Base-by-base conservation (phyloP, 1,140 invertebrate genomes). In the Aricia agestis region DNA sequence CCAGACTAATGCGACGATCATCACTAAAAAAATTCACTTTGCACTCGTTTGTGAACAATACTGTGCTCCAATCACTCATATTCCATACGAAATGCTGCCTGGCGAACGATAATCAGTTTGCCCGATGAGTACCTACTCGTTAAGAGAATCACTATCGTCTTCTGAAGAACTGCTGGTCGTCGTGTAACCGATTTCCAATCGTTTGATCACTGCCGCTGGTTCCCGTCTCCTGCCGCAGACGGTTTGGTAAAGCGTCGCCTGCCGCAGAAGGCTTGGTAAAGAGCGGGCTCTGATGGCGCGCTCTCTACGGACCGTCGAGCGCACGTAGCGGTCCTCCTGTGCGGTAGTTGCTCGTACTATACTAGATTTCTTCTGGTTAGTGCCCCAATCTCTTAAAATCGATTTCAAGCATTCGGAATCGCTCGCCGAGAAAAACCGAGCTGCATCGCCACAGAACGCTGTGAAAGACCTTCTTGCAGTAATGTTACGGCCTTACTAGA, bases 1-100 rank as follows among this genome's bases (percentile, higher is more conserved):
- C 61, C 66, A 75, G 11, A 72, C 68, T 31, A 17, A 66, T 52
- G 10, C 71, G 66, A 57, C 66, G 57, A 69, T 72, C 69, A 41
- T 71, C 45, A 65, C 32, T 59, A 67, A 63, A 69, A 71, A 69
- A 71, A 42, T n/a, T n/a, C n/a, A n/a, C n/a, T n/a, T n/a, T n/a
- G n/a, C n/a, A n/a, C n/a, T n/a, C n/a, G n/a, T 52, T 71, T n/a
- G 66, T 68, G 42, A 73, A 73, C 18, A 73, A 31, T 19, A 68
- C 69, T 13, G 52, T 45, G 36, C 72, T 70, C 58, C 66, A 71
- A 52, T 74, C 42, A 58, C 36, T 65, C 58, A 66, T 69, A 13
- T 31, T n/a, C n/a, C n/a, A n/a, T n/a, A n/a, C n/a, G n/a, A n/a
- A n/a, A n/a, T n/a, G n/a, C n/a, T n/a, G n/a, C 15, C 72, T 68